phyloP scores from a whole-genome alignment of 2,113 vertebrate species.

The Formicarius rufipectus region DNA sequence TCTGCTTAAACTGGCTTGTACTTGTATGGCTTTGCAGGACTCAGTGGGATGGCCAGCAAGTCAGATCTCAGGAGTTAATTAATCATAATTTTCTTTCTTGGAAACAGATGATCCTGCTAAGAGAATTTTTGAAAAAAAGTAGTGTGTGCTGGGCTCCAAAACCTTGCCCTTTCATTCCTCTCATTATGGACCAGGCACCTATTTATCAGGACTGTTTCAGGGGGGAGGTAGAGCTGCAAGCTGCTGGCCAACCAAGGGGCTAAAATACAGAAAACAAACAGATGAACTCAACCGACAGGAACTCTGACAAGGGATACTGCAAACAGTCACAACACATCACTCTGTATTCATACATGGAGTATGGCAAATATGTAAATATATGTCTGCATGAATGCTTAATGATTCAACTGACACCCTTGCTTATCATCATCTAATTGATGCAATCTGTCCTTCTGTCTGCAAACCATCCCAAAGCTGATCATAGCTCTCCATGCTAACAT shows the following conservation, averaged over 20 bases:
- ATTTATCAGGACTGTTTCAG: neutral
- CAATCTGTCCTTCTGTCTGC: neutral
- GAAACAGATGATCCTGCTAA: neutral
- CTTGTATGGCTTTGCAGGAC: neutral
- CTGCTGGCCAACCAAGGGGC: neutral
- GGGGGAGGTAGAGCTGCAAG: neutral
- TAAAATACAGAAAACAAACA: neutral
- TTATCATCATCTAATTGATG: neutral
- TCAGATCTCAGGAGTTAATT: neutral
- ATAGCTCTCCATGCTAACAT: neutral
- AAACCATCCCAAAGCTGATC: neutral
- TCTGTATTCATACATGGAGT: too few relatives aligned
- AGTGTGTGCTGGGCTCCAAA: neutral
- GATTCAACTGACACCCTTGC: neutral
- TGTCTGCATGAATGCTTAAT: neutral
- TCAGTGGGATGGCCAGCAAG: rapidly evolving
- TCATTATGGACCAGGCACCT: neutral
- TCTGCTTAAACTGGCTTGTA: neutral
- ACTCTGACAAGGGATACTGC: neutral
- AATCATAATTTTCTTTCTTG: neutral
- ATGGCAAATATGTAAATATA: neutral
- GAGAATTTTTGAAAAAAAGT: neutral
- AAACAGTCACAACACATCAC: neutral
- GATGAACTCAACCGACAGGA: neutral
- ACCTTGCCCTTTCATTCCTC: neutral